A percentile compares a stretch with the other conserved stretches of the same genome.
Evolutionary conservation across 2,113 vertebrate genomes (phyloP).

Genomic region (Cottus gobio): DNA sequence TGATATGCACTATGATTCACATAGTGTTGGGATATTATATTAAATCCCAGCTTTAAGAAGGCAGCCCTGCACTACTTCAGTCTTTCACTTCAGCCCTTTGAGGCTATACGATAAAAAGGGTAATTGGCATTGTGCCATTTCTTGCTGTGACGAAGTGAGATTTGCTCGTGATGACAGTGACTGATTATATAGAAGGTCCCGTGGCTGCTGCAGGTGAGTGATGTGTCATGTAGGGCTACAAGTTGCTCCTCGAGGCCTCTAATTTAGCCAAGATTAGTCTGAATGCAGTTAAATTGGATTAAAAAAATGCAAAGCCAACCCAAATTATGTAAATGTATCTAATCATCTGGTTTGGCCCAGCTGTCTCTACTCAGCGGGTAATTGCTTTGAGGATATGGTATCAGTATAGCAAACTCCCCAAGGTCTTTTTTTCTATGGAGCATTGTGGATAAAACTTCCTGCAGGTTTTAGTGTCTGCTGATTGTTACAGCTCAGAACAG

Average conservation of each 20-base stretch:
- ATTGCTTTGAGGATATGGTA: conserved; percentile 64
- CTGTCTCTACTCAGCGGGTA: conserved; percentile 63
- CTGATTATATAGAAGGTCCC: not conserved
- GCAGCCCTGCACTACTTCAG: not conserved
- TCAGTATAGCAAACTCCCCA: conserved; percentile 61
- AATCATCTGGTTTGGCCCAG: conserved; percentile 64
- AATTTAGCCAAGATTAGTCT: not conserved
- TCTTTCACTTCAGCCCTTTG: not conserved
- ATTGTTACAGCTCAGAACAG: conserved; percentile 36
- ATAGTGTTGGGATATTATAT: not conserved
- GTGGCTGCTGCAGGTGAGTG: not conserved
- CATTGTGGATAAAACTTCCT: conserved; percentile 40
- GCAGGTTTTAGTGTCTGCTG: conserved; percentile 15
- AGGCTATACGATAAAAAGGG: not conserved
- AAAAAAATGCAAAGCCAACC: conserved; percentile 45
- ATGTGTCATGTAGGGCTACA: not conserved
- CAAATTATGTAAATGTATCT: conserved; percentile 68
- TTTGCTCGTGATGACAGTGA: not conserved
- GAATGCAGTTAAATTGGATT: conserved; percentile 28
- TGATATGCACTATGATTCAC: not conserved
- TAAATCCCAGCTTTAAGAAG: not conserved
- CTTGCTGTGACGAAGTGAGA: not conserved
- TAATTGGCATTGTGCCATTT: not conserved
- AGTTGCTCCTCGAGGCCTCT: not conserved
- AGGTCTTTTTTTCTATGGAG: conserved; percentile 37